A percentile compares a stretch with the other conserved stretches of the same genome.
Evolutionary conservation across 23 tunicate genomes (phyloP).

Genomic region (Clavelina lepadiformis): DNA sequence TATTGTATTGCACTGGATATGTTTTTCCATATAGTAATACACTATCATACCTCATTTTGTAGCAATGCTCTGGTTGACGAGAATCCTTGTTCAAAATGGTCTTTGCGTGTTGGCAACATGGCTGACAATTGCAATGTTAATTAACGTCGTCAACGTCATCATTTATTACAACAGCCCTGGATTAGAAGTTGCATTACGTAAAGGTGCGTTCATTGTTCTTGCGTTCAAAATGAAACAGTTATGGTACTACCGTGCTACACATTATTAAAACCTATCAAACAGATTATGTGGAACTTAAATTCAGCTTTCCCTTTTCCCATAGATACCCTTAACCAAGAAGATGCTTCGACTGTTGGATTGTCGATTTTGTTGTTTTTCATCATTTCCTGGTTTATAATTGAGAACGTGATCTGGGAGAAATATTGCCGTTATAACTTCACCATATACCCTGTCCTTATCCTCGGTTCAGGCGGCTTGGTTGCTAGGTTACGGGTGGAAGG

Average conservation of each 20-base stretch:
- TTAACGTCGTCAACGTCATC: background rate
- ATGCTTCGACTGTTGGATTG: conserved; percentile 9
- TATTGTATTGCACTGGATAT: too few species aligned
- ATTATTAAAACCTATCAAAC: background rate
- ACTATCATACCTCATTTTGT: background rate
- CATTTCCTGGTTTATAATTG: conserved; percentile 13
- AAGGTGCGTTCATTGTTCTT: background rate
- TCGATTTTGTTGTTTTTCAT: conserved; percentile 1
- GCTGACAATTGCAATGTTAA: conserved; percentile 13
- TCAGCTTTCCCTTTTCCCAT: background rate
- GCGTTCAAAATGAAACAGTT: background rate
- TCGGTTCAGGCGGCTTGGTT: conserved; percentile 13
- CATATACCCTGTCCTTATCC: conserved; percentile 28
- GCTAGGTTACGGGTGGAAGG: background rate
- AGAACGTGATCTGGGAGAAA: conserved; percentile 13
- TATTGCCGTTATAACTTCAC: conserved; percentile 32
- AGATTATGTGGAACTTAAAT: background rate
- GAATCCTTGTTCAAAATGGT: conserved; percentile 29
- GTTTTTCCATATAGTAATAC: background rate
- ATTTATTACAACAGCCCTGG: conserved; percentile 9
- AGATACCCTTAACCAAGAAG: background rate
- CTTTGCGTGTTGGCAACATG: conserved; percentile 24
- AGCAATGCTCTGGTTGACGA: conserved; percentile 8
- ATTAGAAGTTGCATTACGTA: background rate
- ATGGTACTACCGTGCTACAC: background rate